phyloP scores from a whole-genome alignment of 2,797 vertebrate genomes.

The Eupleurogrammus muticus region DNA sequence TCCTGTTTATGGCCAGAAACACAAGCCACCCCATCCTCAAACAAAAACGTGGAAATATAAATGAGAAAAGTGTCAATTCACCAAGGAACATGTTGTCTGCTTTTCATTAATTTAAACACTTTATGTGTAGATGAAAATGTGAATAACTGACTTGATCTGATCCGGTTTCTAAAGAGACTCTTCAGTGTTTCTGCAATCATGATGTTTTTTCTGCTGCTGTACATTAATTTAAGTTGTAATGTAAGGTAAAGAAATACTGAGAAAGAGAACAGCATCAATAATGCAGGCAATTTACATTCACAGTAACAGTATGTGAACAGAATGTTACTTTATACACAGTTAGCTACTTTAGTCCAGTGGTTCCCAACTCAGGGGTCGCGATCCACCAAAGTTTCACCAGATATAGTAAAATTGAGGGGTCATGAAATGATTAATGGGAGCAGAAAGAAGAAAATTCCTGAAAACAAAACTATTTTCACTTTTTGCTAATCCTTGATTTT shows the following conservation, averaged over 20 bases:
- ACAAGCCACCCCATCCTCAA: not conserved
- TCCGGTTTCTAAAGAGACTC: not conserved
- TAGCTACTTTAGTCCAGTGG: too few relatives aligned
- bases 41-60: not conserved
- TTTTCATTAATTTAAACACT: not conserved
- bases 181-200: not conserved
- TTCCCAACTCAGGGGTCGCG: too few relatives aligned
- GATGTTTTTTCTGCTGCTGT: not conserved
- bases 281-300: conserved; percentile 32
- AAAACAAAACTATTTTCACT: too few relatives aligned
- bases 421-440: too few relatives aligned
- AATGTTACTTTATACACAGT: too few relatives aligned
- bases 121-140: not conserved
- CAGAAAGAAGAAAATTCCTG: too few relatives aligned
- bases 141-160: not conserved
- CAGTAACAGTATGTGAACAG: not conserved
- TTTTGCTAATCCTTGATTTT: too few relatives aligned
- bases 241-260: not conserved
- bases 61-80: not conserved
- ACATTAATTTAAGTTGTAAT: conserved; percentile 29
- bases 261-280: conserved; percentile 19
- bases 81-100: not conserved
- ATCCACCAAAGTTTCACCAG: too few relatives aligned
- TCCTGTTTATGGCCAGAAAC: not conserved
- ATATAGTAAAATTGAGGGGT: too few relatives aligned